Evolutionary conservation across 2,113 vertebrate genomes (phyloP).

Genomic region (Rhinogobius similis): DNA sequence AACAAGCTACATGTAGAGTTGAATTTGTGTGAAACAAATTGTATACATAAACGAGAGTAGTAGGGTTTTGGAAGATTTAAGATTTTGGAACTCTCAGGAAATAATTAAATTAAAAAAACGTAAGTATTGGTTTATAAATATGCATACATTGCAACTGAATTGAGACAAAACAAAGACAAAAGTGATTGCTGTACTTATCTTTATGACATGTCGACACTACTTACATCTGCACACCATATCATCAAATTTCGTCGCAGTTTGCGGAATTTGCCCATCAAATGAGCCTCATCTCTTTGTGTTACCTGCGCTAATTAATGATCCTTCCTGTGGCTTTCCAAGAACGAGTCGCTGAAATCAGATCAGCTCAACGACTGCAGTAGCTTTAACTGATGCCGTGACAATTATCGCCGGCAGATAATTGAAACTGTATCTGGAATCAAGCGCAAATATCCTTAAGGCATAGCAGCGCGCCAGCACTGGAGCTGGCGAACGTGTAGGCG

Average conservation of each 20-base stretch:
- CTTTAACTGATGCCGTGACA: neutral
- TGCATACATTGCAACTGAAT: no score
- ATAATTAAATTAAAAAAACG: no score
- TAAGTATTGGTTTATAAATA: no score
- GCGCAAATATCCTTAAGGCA: slow-evolving; percentile 1
- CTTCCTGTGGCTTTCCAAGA: neutral
- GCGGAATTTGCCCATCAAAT: neutral
- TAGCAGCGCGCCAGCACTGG: neutral
- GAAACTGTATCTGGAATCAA: neutral
- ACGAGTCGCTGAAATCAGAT: neutral
- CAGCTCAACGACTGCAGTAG: neutral
- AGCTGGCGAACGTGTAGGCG: neutral
- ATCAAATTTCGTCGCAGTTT: neutral
- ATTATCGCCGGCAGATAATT: neutral
- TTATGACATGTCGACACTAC: neutral
- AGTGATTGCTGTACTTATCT: no score
- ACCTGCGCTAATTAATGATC: neutral
- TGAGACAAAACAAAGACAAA: no score
- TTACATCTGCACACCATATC: neutral
- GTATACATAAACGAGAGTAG: no score
- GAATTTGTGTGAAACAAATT: no score
- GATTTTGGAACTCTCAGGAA: no score
- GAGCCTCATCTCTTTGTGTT: neutral
- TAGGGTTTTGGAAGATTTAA: no score
- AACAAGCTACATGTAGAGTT: no score